Evolutionary conservation across 2,113 vertebrate species (phyloP).

Genomic region (Narcine bancroftii): DNA sequence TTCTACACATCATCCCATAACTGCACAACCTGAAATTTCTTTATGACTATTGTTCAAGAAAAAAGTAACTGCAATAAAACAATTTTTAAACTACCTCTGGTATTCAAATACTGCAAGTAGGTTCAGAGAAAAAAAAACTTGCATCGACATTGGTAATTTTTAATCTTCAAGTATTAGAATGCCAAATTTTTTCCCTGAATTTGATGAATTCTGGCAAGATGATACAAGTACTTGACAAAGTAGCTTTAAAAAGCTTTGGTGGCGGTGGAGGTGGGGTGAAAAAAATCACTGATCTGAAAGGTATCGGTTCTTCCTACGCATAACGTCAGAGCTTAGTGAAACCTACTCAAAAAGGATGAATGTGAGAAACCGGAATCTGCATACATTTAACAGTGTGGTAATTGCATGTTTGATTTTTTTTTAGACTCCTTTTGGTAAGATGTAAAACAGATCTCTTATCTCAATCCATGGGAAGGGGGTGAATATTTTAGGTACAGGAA

Average conservation of each 20-base stretch:
- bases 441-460: background rate
- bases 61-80: background rate
- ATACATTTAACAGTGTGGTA: background rate
- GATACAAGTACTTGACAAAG: background rate
- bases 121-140: background rate
- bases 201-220: background rate
- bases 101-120: background rate
- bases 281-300: background rate
- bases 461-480: background rate
- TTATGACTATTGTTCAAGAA: background rate
- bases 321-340: background rate
- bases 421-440: background rate
- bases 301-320: background rate
- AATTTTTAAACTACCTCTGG: background rate
- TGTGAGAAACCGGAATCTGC: background rate
- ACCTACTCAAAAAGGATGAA: background rate
- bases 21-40: background rate
- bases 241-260: background rate
- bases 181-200: background rate
- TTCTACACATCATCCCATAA: background rate
- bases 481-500: background rate
- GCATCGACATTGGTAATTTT: background rate
- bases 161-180: background rate
- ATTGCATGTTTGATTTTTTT: background rate
- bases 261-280: no score